Percentiles rank a stretch among this genome's conserved stretches.
Evolutionary conservation across 2,888 invertebrate species (phyloP).

Genomic region (Drosophila macrothrix): DNA sequence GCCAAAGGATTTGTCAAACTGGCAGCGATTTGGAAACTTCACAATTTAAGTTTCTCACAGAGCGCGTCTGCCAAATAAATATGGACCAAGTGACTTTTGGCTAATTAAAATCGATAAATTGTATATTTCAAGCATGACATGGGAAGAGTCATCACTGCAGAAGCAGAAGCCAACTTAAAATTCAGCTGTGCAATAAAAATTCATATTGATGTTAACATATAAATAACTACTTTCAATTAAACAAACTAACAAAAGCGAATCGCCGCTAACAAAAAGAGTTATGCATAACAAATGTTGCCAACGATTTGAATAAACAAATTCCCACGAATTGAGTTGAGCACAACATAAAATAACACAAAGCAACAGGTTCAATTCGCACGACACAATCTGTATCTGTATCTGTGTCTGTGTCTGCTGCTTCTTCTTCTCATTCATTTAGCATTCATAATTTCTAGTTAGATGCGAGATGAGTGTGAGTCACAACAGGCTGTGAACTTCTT

Average conservation of each 20-base stretch:
- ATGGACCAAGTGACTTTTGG: constrained; percentile 48
- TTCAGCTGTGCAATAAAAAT: constrained; percentile 44
- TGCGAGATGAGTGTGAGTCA: constrained; percentile 24
- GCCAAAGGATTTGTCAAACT: constrained; percentile 37
- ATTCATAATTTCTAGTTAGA: constrained; percentile 79
- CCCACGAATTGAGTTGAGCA: constrained; percentile 58
- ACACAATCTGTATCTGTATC: constrained; percentile 19
- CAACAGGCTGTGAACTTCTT: background rate
- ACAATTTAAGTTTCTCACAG: constrained; percentile 46
- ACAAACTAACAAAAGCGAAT: constrained; percentile 64
- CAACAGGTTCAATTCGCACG: constrained; percentile 66
- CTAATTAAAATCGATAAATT: constrained; percentile 72
- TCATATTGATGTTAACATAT: constrained; percentile 72
- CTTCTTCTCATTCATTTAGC: constrained; percentile 44
- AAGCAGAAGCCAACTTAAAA: constrained; percentile 49
- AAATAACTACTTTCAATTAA: constrained; percentile 79
- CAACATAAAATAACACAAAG: background rate
- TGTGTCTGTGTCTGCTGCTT: background rate
- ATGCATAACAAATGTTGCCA: constrained; percentile 68
- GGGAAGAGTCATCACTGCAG: constrained; percentile 63
- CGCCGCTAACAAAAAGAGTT: constrained; percentile 64
- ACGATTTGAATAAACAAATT: constrained; percentile 78
- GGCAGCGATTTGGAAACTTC: constrained; percentile 13
- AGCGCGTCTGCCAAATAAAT: constrained; percentile 45
- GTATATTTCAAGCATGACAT: constrained; percentile 55